Conservation (phyloP, 2,888 invertebrate genomes). For the Scrobipalpa atriplicella region DNA sequence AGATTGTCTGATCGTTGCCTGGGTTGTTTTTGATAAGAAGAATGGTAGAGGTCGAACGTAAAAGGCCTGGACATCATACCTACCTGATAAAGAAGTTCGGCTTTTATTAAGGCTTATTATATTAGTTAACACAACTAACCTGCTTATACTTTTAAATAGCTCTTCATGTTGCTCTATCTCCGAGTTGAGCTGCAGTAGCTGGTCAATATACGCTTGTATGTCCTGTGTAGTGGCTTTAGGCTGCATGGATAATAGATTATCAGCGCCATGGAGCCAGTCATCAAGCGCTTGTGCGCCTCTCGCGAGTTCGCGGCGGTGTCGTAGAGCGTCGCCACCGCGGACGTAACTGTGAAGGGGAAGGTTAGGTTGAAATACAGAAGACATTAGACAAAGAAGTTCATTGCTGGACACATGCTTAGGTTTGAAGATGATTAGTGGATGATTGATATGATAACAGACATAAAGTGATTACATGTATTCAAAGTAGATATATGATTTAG, state of each 20-base stretch:
- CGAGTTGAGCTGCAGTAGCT: conserved; percentile 88
- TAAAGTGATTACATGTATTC: no score
- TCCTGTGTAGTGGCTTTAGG: conserved; percentile 89
- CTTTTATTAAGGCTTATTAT: no score
- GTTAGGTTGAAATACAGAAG: background rate
- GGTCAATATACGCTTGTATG: conserved; percentile 90
- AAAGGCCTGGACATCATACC: no score
- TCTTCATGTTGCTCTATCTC: conserved; percentile 95
- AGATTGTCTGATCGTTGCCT: no score
- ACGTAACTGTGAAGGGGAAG: conserved; percentile 79
- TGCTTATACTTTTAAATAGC: conserved; percentile 94
- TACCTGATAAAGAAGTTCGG: no score
- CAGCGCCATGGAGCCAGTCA: conserved; percentile 91
- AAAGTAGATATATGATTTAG: no score
- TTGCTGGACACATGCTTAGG: background rate
- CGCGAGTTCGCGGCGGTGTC: conserved; percentile 91
- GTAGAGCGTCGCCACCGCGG: conserved; percentile 92
- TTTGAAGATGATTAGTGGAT: no score
- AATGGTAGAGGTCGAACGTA: no score
- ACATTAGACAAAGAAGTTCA: background rate
- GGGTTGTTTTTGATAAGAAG: no score
- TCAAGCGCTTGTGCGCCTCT: conserved; percentile 88
- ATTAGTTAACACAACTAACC: conserved; percentile 51
- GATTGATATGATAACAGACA: no score
- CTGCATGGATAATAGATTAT: conserved; percentile 85